These are phyloP conservation scores for Cariama cristata DNA, from an alignment of 2,113 vertebrate genomes.

Conservation along the genomic window DNA sequence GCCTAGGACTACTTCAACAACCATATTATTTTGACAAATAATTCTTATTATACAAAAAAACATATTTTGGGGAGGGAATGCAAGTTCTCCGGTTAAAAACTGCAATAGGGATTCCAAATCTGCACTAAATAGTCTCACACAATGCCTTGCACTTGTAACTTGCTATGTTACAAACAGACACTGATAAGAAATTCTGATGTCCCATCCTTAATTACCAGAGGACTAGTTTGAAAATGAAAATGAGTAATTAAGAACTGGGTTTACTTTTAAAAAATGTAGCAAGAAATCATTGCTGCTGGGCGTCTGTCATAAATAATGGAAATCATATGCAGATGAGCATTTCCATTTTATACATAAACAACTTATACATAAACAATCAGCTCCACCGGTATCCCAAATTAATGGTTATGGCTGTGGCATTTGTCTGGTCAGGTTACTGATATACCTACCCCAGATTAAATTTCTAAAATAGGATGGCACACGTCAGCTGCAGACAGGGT, in stretches of 20 bases:
- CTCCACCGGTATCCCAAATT: neutral
- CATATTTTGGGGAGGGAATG: neutral
- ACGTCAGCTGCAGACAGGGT: conserved; percentile 2
- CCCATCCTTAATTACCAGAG: neutral
- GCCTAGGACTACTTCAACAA: neutral
- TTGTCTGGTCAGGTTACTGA: conserved; percentile 7
- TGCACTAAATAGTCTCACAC: neutral
- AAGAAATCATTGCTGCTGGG: neutral
- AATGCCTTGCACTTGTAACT: neutral
- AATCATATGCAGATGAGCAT: neutral
- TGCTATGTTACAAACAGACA: neutral
- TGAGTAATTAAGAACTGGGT: neutral
- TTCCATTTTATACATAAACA: conserved; percentile 6
- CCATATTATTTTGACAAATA: neutral
- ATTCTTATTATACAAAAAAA: neutral
- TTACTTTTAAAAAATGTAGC: neutral
- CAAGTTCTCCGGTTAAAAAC: neutral
- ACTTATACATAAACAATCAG: conserved; percentile 5
- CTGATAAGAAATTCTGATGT: neutral
- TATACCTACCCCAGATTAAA: conserved; percentile 3
- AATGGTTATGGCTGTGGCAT: neutral
- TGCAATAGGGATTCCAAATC: neutral
- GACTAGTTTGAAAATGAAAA: neutral
- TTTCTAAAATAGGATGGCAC: conserved; percentile 21
- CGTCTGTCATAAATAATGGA: neutral